A percentile compares a stretch with the other conserved stretches of the same genome.
These are phyloP conservation scores for Aphodius granarius DNA, from an alignment of 2,888 invertebrate genomes.

Conservation along the genomic window DNA sequence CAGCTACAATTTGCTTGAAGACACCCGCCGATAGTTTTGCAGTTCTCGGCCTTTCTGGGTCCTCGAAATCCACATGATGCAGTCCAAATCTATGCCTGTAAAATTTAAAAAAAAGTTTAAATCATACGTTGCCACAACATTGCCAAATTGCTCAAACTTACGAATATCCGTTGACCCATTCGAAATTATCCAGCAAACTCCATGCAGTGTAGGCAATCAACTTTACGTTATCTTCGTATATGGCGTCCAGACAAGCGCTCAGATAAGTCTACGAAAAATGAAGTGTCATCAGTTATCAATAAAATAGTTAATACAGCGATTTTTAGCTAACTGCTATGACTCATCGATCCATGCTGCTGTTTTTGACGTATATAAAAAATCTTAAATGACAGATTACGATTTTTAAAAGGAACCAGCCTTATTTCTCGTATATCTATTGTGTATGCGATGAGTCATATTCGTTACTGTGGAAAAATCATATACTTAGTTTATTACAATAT, in stretches of 20 bases:
- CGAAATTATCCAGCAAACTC: constrained; percentile 77
- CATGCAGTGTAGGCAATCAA: constrained; percentile 70
- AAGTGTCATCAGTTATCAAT: no score
- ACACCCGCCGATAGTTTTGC: constrained; percentile 63
- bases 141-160: constrained; percentile 47
- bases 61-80: constrained; percentile 64
- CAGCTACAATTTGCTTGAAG: constrained; percentile 56
- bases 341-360: no score
- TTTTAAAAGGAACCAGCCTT: no score
- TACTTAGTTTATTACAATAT: constrained; percentile 8
- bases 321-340: no score
- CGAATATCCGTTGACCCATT: constrained; percentile 73
- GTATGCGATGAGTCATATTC: no score
- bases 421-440: no score
- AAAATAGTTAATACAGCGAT: no score
- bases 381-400: no score
- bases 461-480: no score
- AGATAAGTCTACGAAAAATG: constrained; percentile 45
- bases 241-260: constrained; percentile 52
- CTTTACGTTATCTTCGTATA: constrained; percentile 58
- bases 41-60: constrained; percentile 56
- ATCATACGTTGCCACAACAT: background rate
- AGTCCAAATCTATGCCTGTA: constrained; percentile 59
- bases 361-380: no score
- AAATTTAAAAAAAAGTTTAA: background rate